Evolutionary conservation across 1,140 invertebrate genomes (phyloP), one percentile per base, ranked within the genome.

Genomic region (Drosophila watanabei): DNA sequence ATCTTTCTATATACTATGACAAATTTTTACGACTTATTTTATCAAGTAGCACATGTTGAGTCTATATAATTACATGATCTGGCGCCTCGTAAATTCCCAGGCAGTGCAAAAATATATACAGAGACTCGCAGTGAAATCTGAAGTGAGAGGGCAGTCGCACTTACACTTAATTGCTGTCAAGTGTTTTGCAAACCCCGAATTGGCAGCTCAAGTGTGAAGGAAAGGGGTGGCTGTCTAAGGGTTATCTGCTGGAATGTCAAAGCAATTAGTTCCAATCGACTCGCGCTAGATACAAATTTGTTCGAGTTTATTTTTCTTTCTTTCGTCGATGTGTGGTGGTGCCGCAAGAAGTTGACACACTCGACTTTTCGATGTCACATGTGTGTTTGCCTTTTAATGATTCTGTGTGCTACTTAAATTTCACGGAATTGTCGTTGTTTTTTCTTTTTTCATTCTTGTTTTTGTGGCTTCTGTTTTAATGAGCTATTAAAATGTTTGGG

Each of bases 261-360:
- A 85, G 57, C 79, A 89, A 90, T 89, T 82, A 79, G 68, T 76
- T 72, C 62, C 88, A 82, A 85, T 85, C 75, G 73, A 86, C 52
- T 71, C 45, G 61, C 64, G 33, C n/a, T 57, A 73, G 62, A 80
- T 73, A 72, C 66, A 73, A 73, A 66, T 72, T 54, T 59, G 52
- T 64, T 20, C 9, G 20, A 57, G 4, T 41, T 13, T n/a, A n/a
- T 49, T 9, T 9, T 20, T 24, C 24, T 20, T 24, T 24, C 24
- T 24, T 24, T 24, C 9, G 35, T 37, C 18, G 20, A 10, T 24
- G n/a, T 54, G 46, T 32, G 8, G 11, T 28, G 18, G 16, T 66
- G 61, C 66, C 18, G 62, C 46, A 54, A 52, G 66, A 68, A 14
- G 45, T 60, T 52, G 39, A 68, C 48, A 77, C 58, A 56, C 65